Evolutionary conservation across 2,113 vertebrate species (phyloP), one percentile per base, ranked within the genome.

Genomic region (Edolisoma coerulescens): DNA sequence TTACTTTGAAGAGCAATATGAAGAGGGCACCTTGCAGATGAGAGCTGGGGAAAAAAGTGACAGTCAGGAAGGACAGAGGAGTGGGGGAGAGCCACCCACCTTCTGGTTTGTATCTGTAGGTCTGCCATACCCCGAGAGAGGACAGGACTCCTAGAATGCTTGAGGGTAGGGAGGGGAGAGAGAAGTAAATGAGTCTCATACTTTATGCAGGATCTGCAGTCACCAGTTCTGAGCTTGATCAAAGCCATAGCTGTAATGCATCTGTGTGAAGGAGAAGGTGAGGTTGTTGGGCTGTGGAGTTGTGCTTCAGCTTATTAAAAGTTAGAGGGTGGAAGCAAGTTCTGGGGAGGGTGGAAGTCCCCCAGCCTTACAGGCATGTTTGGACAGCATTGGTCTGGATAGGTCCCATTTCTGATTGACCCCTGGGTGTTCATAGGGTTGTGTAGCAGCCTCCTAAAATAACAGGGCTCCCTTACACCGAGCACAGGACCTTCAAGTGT

Each of bases 1-100:
- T 84, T 35, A 83, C 59, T 92, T 81, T 93, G 82, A 96, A 97
- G 93, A 94, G 85, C 44, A 90, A 21, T 95, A 64, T 96, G 85
- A 87, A 85, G 89, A 93, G 87, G 79, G 76, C 94, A 93, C 84
- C 77, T 84, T 95, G 92, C n/a, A 75, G 64, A 69, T 81, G 92
- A 92, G 78, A 83, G 81, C 65, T 70, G 33, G 18, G 7, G 8
- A 79, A 69, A 79, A 32, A 41, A 23, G 9, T 30, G 8, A 21
- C 39, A 61, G 22, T 37, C 45, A 44, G 79, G 70, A 69, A 82
- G 45, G 80, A 42, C 6, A 45, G 65, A 68, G 49, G 33, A 37
- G 13, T 56, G 6, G 7, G 19, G 42, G 54, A 74, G 28, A 94
- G 45, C 37, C 42, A 35, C 13, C 30, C 49, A 67, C 39, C 67